These are phyloP conservation scores for Stercorarius parasiticus DNA, from an alignment of 2,113 vertebrate species.

Conservation along the genomic window DNA sequence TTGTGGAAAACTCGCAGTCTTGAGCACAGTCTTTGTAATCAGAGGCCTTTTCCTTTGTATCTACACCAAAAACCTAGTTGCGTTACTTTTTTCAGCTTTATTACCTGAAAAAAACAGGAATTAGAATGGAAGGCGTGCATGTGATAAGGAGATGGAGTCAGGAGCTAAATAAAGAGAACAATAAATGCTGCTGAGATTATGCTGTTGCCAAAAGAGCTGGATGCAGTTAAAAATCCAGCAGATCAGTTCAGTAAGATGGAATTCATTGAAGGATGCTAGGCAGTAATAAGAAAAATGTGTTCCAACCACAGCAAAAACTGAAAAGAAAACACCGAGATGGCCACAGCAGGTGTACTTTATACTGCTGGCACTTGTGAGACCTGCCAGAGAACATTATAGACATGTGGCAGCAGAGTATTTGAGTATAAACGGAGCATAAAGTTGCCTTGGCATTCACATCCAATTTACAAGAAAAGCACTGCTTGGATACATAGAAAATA, in stretches of 20 bases:
- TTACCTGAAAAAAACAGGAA: not conserved
- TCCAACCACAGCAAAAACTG: not conserved
- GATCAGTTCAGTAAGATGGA: slow-evolving; percentile 3
- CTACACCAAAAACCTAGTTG: not conserved
- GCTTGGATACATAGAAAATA: slow-evolving; percentile 20
- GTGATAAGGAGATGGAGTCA: not conserved
- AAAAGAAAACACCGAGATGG: not conserved
- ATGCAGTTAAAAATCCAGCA: slow-evolving; percentile 6
- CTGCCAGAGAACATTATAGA: slow-evolving; percentile 14
- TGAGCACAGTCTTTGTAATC: not conserved
- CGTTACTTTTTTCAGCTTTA: not conserved
- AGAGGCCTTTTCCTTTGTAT: not conserved
- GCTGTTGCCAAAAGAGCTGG: not conserved
- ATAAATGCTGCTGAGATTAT: not conserved
- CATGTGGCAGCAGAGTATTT: not conserved
- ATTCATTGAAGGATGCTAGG: not conserved
- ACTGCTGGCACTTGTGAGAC: not conserved
- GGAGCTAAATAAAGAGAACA: not conserved
- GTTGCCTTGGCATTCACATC: slow-evolving; percentile 11
- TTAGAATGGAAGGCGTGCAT: not conserved
- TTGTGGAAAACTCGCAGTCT: not conserved
- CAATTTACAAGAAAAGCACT: slow-evolving; percentile 2
- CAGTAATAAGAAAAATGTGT: not conserved
- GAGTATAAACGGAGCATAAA: slow-evolving; percentile 8
- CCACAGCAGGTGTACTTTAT: slow-evolving; percentile 17